These are phyloP conservation scores for Chloroclystis v-ata DNA, from an alignment of 2,888 invertebrate genomes.

Conservation along the genomic window DNA sequence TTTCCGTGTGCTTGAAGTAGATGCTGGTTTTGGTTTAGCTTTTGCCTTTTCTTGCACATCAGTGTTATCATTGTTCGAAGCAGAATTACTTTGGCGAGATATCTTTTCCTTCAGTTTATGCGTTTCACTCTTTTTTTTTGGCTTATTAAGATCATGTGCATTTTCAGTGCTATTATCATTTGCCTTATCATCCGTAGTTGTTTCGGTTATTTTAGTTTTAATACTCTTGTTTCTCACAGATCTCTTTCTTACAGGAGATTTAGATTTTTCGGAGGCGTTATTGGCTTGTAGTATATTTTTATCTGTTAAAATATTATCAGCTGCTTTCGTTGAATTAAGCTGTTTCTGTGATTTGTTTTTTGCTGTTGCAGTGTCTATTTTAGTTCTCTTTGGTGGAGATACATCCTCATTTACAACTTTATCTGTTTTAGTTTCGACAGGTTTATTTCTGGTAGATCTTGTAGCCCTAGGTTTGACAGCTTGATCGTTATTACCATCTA, in stretches of 20 bases:
- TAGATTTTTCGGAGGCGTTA: constrained; percentile 3
- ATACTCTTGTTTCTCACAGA: constrained; percentile 3
- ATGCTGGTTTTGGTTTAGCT: constrained; percentile 7
- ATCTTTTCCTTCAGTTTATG: too few species aligned
- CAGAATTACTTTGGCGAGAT: neutral
- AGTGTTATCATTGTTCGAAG: constrained; percentile 15
- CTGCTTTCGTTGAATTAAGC: neutral
- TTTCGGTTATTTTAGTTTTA: constrained; percentile 10
- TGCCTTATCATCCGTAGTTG: neutral
- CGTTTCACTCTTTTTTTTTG: too few species aligned
- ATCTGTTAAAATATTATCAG: neutral
- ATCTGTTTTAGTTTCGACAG: constrained; percentile 28
- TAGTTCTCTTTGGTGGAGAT: constrained; percentile 58
- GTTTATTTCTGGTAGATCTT: constrained; percentile 38
- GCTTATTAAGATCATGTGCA: neutral
- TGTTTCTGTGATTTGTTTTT: neutral
- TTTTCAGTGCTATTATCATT: neutral
- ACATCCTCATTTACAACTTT: constrained; percentile 38
- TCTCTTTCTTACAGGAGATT: constrained; percentile 12
- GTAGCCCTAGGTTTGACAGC: constrained; percentile 39
- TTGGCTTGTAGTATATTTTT: neutral
- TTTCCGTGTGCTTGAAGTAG: neutral
- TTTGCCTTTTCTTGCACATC: too few species aligned
- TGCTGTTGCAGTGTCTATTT: constrained; percentile 13
- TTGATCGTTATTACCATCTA: constrained; percentile 58